Conservation (phyloP, 2,113 vertebrate species). For the Sinocyclocheilus grahami region DNA sequence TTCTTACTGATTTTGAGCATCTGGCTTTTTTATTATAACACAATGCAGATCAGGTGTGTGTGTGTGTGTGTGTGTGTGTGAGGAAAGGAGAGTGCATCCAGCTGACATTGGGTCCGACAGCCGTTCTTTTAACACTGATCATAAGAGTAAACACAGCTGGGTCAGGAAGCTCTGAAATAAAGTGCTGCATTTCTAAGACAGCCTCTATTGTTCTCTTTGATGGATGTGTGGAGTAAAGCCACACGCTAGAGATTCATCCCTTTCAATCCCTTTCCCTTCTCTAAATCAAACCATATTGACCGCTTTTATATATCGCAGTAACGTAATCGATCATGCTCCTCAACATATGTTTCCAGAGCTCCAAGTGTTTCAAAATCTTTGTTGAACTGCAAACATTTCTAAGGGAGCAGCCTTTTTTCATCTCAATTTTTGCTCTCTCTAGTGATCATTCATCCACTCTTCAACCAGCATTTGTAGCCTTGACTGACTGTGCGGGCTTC, state of each 20-base stretch:
- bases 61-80: background rate
- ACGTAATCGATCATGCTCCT: background rate
- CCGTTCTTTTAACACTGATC: constrained; percentile 59
- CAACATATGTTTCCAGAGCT: background rate
- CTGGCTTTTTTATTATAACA: background rate
- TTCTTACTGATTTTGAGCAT: background rate
- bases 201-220: constrained; percentile 60
- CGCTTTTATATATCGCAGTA: background rate
- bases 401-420: background rate
- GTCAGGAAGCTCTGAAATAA: constrained; percentile 33
- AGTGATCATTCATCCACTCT: background rate
- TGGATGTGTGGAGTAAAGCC: constrained; percentile 59
- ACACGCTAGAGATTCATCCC: background rate
- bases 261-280: background rate
- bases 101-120: constrained; percentile 63
- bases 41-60: background rate
- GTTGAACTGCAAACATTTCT: background rate
- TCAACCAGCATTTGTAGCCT: background rate
- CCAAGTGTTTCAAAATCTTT: background rate
- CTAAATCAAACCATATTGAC: constrained; percentile 19
- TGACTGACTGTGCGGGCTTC: background rate
- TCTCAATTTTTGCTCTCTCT: background rate
- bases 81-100: constrained; percentile 47
- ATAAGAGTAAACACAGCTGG: constrained; percentile 77
- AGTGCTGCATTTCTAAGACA: constrained; percentile 4